Conservation (phyloP, 1,140 invertebrate genomes). For the Heliconius hewitsoni region DNA sequence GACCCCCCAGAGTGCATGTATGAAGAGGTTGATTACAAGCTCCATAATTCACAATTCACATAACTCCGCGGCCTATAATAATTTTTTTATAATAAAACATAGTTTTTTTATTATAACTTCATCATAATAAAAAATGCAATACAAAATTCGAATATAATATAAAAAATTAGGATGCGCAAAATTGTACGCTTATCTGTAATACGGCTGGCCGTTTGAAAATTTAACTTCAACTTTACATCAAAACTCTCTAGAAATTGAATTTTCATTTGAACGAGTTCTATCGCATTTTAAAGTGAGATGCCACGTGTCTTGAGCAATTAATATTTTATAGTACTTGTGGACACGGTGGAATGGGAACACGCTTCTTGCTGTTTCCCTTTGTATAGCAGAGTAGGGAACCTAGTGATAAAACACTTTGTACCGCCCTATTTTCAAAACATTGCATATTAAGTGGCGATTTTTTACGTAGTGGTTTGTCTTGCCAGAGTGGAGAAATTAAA, state of each 20-base stretch:
- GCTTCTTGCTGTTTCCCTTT: no score
- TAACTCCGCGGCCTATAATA: no score
- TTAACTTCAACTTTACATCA: neutral
- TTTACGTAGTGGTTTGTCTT: neutral
- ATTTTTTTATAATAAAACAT: no score
- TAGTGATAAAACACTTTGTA: neutral
- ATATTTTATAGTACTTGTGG: neutral
- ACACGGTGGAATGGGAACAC: no score
- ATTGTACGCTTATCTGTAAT: neutral
- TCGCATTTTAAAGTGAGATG: neutral
- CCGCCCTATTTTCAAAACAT: neutral
- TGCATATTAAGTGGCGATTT: neutral
- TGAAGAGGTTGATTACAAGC: no score
- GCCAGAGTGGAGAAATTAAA: neutral
- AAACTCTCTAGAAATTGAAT: conserved; percentile 2
- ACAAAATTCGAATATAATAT: neutral
- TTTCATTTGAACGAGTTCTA: conserved; percentile 9
- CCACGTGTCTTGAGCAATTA: neutral
- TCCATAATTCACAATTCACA: no score
- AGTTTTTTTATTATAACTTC: no score
- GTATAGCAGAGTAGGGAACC: neutral
- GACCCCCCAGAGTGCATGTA: no score
- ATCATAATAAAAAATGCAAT: neutral
- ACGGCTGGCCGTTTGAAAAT: neutral
- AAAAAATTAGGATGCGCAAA: neutral